Evolutionary conservation across 1,140 invertebrate species (phyloP).

Genomic region (Dendrolimus punctatus): DNA sequence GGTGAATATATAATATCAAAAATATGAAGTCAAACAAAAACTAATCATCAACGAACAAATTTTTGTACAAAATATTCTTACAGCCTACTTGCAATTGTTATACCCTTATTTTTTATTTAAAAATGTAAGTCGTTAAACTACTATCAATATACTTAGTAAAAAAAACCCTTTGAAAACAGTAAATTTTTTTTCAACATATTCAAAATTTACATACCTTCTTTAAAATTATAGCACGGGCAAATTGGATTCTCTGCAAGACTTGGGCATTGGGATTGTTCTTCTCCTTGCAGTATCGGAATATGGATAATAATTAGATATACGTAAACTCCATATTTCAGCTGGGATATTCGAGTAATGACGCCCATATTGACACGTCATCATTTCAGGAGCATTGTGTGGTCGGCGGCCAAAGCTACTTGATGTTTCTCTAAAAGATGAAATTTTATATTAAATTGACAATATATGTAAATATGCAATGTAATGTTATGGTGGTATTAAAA

Average conservation of each 20-base stretch:
- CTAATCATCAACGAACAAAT: too few species aligned
- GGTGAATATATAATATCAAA: constrained; percentile 1
- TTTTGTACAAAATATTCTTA: too few species aligned
- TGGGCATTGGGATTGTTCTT: constrained; percentile 76
- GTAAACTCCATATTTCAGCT: constrained; percentile 54
- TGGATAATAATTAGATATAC: constrained; percentile 54
- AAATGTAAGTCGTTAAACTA: too few species aligned
- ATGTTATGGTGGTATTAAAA: too few species aligned
- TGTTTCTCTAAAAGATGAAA: constrained; percentile 5
- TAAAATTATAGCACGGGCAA: constrained; percentile 93
- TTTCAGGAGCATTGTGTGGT: constrained; percentile 59
- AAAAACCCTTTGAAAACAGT: too few species aligned
- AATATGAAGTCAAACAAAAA: background rate
- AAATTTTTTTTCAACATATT: too few species aligned
- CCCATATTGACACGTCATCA: constrained; percentile 61
- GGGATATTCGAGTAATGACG: constrained; percentile 41
- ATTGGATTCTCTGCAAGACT: constrained; percentile 80
- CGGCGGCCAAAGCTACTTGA: constrained; percentile 13
- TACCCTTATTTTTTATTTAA: too few species aligned
- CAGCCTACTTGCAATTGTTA: too few species aligned
- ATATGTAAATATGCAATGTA: too few species aligned
- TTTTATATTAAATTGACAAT: too few species aligned
- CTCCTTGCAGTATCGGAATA: constrained; percentile 64
- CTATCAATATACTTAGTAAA: too few species aligned
- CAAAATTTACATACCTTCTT: constrained; percentile 77